phyloP scores from a whole-genome alignment of 2,113 vertebrate genomes.

The Panurus biarmicus region DNA sequence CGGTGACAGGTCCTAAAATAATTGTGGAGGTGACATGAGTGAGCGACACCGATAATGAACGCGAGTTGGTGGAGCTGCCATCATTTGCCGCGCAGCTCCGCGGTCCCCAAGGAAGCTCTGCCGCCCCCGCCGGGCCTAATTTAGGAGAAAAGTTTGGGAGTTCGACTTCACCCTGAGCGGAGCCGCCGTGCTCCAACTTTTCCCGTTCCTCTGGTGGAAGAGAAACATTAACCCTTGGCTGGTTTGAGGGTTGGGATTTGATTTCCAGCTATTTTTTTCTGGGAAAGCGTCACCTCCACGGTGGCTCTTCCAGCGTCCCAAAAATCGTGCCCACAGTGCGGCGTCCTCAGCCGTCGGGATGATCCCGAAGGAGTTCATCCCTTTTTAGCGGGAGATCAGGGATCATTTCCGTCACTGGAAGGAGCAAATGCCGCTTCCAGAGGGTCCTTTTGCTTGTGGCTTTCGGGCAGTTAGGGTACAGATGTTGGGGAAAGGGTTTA shows the following conservation, averaged over 20 bases:
- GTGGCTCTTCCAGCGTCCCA: background rate
- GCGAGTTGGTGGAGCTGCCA: conserved; percentile 52
- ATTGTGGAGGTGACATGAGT: conserved; percentile 50
- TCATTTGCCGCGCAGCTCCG: background rate
- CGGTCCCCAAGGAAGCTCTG: conserved; percentile 36
- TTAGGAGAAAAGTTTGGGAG: conserved; percentile 45
- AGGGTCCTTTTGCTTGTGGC: background rate
- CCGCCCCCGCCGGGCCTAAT: conserved; percentile 45
- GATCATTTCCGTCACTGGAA: background rate
- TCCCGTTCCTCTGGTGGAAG: background rate
- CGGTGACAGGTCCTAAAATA: conserved; percentile 54
- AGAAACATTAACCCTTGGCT: background rate
- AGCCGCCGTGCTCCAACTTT: background rate
- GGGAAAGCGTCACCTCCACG: rapidly evolving
- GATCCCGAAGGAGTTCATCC: background rate
- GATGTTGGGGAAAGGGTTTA: background rate
- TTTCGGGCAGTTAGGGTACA: rapidly evolving
- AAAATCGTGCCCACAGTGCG: rapidly evolving
- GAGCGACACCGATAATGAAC: conserved; percentile 22
- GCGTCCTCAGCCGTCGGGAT: rapidly evolving
- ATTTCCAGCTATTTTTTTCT: background rate
- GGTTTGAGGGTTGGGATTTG: background rate
- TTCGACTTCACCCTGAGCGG: background rate
- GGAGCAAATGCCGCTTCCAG: background rate
- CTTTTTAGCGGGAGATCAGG: background rate